phyloP scores from a whole-genome alignment of 2,888 invertebrate genomes.

The Machimus atricapillus region DNA sequence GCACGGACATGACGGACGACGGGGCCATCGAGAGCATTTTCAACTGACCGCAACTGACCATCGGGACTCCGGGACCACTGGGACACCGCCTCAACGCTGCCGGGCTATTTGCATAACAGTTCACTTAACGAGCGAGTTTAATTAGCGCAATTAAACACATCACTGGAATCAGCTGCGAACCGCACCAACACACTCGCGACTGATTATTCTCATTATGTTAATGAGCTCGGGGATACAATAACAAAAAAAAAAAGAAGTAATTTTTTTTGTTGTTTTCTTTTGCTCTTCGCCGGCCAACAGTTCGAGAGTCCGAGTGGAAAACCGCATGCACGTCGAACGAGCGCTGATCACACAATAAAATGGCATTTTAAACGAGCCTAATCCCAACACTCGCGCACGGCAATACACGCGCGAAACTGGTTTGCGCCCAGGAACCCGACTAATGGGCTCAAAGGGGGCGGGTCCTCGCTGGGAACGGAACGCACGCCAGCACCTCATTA shows the following conservation, averaged over 20 bases:
- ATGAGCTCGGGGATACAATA: conserved; percentile 25
- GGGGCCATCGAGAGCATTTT: conserved; percentile 94
- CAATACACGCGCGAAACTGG: conserved; percentile 16
- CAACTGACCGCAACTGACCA: conserved; percentile 62
- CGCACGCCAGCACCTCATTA: conserved; percentile 31
- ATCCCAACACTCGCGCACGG: conserved; percentile 25
- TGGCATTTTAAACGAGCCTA: conserved; percentile 40
- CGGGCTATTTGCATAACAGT: conserved; percentile 29
- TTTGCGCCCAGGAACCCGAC: background rate
- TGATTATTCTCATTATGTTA: conserved; percentile 36
- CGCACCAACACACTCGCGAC: conserved; percentile 22
- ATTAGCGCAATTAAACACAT: conserved; percentile 40
- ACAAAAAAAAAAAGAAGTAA: background rate
- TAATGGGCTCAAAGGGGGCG: conserved; percentile 14
- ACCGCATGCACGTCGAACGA: conserved; percentile 46
- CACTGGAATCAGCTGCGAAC: conserved; percentile 30
- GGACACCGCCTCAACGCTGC: background rate
- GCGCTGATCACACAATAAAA: conserved; percentile 48
- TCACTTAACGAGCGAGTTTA: conserved; percentile 34
- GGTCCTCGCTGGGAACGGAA: background rate
- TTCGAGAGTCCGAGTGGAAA: conserved; percentile 18
- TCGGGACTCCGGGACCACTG: conserved; percentile 50
- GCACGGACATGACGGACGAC: conserved; percentile 83
- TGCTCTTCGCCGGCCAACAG: background rate
- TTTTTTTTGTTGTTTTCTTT: background rate